These are phyloP conservation scores for Penaeus vannamei DNA, from an alignment of 1,140 invertebrate genomes.

Conservation along the genomic window DNA sequence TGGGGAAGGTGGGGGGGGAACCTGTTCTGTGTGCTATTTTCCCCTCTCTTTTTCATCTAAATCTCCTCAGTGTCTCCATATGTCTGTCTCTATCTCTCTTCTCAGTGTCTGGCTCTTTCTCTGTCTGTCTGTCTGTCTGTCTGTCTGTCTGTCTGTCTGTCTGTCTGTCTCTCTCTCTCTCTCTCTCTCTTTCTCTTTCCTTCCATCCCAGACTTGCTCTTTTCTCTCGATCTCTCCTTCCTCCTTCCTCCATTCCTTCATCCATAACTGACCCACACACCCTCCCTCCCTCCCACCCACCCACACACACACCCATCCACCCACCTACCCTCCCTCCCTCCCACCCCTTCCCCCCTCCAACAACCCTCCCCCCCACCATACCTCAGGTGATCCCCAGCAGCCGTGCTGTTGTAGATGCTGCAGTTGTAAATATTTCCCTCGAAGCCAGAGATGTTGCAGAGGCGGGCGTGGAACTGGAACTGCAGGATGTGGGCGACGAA, in stretches of 20 bases:
- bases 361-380: conserved; percentile 5
- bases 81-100: no score
- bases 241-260: no score
- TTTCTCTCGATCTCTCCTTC: background rate
- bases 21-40: background rate
- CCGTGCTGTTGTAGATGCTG: conserved; percentile 42
- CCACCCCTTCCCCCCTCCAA: background rate
- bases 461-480: conserved; percentile 88
- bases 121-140: no score
- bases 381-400: conserved; percentile 26
- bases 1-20: background rate
- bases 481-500: conserved; percentile 86
- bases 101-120: background rate
- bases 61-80: no score
- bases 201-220: background rate
- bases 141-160: no score
- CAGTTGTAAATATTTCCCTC: conserved; percentile 23
- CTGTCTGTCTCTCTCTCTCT: no score
- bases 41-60: background rate
- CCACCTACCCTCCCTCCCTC: background rate
- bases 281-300: background rate
- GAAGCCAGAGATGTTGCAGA: conserved; percentile 82
- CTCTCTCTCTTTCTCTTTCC: background rate
- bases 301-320: background rate
- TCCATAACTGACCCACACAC: no score